Evolutionary conservation across 2,797 vertebrate species (phyloP).

Genomic region (Argyrosomus regius): DNA sequence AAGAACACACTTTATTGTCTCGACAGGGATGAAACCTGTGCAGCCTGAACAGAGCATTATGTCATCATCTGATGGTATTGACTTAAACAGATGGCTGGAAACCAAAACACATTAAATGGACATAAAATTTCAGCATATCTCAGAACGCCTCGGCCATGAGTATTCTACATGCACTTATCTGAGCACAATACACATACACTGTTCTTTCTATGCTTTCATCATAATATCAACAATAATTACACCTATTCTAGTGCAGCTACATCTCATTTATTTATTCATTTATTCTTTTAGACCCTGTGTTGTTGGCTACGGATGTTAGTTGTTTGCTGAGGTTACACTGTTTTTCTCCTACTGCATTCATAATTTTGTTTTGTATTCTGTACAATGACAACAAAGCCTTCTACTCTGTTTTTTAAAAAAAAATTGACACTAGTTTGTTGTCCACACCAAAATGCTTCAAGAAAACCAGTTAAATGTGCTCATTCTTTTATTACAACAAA

Average conservation of each 20-base stretch:
- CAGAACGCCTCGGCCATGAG: slow-evolving; percentile 1
- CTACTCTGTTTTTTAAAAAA: too few relatives aligned
- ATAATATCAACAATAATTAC: too few relatives aligned
- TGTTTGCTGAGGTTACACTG: too few relatives aligned
- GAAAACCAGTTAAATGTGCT: background rate
- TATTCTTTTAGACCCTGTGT: too few relatives aligned
- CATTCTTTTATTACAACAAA: background rate
- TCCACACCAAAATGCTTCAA: background rate
- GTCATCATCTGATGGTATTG: slow-evolving; percentile 22
- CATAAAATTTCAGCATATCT: slow-evolving; percentile 3
- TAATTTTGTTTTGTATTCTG: too few relatives aligned
- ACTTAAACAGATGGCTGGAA: slow-evolving; percentile 28
- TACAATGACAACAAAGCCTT: too few relatives aligned
- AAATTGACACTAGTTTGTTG: background rate
- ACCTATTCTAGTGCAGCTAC: too few relatives aligned
- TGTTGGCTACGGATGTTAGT: too few relatives aligned
- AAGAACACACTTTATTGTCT: slow-evolving; percentile 39
- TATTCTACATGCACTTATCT: background rate
- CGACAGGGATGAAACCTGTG: slow-evolving; percentile 38
- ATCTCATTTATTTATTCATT: too few relatives aligned
- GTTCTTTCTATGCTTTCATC: background rate
- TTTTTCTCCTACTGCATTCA: too few relatives aligned
- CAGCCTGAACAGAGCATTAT: slow-evolving; percentile 23
- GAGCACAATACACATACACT: background rate
- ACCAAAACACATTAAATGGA: slow-evolving; percentile 19